These are phyloP conservation scores for Pangasius macronema DNA, from an alignment of 2,797 vertebrate species.

Conservation along the genomic window DNA sequence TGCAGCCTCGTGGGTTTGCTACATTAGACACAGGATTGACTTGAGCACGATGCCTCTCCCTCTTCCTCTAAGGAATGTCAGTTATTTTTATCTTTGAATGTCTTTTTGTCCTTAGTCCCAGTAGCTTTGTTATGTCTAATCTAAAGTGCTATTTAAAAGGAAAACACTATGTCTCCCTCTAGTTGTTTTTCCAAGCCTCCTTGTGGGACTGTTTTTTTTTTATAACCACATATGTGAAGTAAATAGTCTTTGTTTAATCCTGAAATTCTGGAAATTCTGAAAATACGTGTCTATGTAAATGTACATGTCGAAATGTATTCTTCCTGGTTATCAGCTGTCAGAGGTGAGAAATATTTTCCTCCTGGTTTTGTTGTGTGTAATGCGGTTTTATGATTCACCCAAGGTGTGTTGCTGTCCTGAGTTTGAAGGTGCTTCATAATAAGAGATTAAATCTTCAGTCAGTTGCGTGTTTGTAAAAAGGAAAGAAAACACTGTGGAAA, in stretches of 20 bases:
- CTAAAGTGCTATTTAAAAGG: constrained; percentile 18
- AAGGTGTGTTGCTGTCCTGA: neutral
- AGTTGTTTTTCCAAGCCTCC: constrained; percentile 1
- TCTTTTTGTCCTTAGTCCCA: constrained; percentile 17
- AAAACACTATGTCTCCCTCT: constrained; percentile 10
- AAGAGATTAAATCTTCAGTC: constrained; percentile 31
- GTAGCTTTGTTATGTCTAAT: constrained; percentile 30
- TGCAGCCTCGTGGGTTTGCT: constrained; percentile 23
- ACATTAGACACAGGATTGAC: constrained; percentile 25
- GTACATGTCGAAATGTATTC: constrained; percentile 5
- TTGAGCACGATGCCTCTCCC: constrained; percentile 37
- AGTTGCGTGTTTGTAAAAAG: constrained; percentile 26
- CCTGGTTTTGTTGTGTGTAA: constrained; percentile 18
- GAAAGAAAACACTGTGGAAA: neutral
- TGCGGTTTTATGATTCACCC: constrained; percentile 42
- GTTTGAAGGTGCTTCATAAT: constrained; percentile 31
- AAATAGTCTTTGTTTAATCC: constrained; percentile 26
- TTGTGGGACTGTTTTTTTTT: neutral
- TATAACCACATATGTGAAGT: neutral
- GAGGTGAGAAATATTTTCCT: constrained; percentile 30
- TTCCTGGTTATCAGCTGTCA: constrained; percentile 33
- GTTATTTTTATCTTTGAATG: constrained; percentile 46
- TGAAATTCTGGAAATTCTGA: constrained; percentile 30
- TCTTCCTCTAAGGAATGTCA: constrained; percentile 47
- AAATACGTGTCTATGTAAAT: neutral